Conservation (phyloP, 2,797 vertebrate genomes). For the Myripristis jacobus region DNA sequence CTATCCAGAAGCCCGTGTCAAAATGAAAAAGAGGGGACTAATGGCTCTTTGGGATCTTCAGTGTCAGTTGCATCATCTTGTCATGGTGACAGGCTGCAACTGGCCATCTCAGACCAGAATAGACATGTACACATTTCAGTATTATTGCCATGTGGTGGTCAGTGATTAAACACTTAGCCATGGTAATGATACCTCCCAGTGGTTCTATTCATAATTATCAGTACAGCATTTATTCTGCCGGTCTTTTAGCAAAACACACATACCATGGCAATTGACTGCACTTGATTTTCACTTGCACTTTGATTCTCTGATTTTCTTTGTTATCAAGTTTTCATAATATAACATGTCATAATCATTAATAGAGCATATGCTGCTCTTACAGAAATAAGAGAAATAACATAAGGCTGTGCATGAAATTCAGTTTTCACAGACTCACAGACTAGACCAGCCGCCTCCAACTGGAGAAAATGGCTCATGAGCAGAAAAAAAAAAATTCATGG, state of each 20-base stretch:
- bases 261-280: background rate
- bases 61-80: constrained; percentile 61
- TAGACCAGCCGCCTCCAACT: constrained; percentile 25
- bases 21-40: constrained; percentile 74
- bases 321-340: background rate
- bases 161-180: constrained; percentile 49
- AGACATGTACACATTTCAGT: constrained; percentile 32
- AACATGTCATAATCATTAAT: constrained; percentile 6
- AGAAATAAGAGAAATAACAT: constrained; percentile 2
- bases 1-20: constrained; percentile 77
- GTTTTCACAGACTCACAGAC: constrained; percentile 27
- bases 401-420: constrained; percentile 3
- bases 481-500: constrained; percentile 47
- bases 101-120: constrained; percentile 22
- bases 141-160: constrained; percentile 16
- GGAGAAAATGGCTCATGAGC: constrained; percentile 2
- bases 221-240: background rate
- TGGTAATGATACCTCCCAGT: constrained; percentile 6
- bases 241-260: background rate
- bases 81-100: constrained; percentile 62
- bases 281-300: too few relatives aligned
- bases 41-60: constrained; percentile 69
- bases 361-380: background rate
- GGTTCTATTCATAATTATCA: constrained; percentile 29
- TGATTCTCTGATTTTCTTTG: constrained; percentile 12